Base-by-base conservation (phyloP, 2,797 vertebrate species). In the Strix occidentalis region DNA sequence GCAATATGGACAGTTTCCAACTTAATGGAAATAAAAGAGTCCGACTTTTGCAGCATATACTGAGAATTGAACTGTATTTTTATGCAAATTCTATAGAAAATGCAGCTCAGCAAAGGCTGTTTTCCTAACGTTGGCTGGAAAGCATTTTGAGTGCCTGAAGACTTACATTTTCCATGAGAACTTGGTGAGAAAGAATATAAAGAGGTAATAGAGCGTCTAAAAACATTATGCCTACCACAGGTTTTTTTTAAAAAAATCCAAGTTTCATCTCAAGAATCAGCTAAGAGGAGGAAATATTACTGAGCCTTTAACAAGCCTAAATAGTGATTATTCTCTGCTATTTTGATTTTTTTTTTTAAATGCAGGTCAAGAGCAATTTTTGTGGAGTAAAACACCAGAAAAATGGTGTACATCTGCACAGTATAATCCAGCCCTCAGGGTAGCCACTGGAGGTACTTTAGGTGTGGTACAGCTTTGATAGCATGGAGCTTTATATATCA, bases 1-100 rank as follows among this genome's bases (percentile, higher is more conserved):
- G 93, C 91, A 94, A 95, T 88, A 91, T 97, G 94, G 94, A 95
- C 70, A 79, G 83, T 90, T 97, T 96, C 93, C 95, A 97, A 63
- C 87, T 76, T 84, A 95, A 94, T 50, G 77, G 89, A 87, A 96
- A 93, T 93, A 94, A 93, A 88, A 95, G 61, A 94, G 72, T 93
- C 45, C 1, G 20, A 91, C 91, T 97, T 96, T 90, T 95, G 65
- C 89, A 86, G 94, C 83, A 72, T 90, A 69, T 70, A 93, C 74
- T 0, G 4, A 88, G 91, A 95, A 86, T 2, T 56, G 87, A 91
- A 95, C 89, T 88, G 87, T 77, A 95, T 96, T 95, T 95, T 96
- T 88, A 96, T 97, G 96, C 85, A 96, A 96, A 97, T 96, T 20
- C 56, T 79, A 16, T 37, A 91, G 89, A 93, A 96, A 95, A 90